Base-by-base conservation (phyloP, 2,113 vertebrate species). In the Erythrocercus mccallii region DNA sequence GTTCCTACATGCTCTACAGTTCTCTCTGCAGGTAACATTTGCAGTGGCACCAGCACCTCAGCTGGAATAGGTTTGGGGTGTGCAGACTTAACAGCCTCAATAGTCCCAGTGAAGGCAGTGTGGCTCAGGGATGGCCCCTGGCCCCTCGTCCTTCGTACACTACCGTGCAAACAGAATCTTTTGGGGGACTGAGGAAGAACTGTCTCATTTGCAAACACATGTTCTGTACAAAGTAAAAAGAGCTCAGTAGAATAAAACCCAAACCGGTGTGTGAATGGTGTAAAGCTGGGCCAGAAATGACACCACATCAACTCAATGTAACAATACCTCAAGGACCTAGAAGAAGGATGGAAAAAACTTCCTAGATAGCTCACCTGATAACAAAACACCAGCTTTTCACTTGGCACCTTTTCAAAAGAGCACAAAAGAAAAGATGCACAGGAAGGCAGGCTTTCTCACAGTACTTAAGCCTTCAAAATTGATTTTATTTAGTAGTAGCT, bases 71-170 rank as follows among this genome's bases (percentile, higher is more conserved):
- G 11, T 37, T 35, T 33, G 27, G 11, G 5, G 19, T 56, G 66
- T 51, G 16, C 38, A 56, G 45, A 22, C 17, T 65, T 40, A 69
- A 56, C 33, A 14, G 15, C 13, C 10, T 18, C 2, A 1, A 15
- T 11, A 56, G 17, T 10, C 8, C 65, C 50, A 51, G 40, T 0
- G 0, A 83, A 68, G 19, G 40, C 48, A 48, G 21, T 1, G 6
- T 6, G 14, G 64, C 68, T 61, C 84, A 65, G n/a, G 27, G 20
- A 81, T 5, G 5, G 10, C 4, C 16, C 23, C 51, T 23, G 10
- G 6, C 23, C 64, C 35, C 35, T 85, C 0, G 0, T 15, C 47
- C 35, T 82, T 71, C 9, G 0, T 22, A n/a, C 2, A 30, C 18
- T 21, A 30, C 18, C 11, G 40, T 17, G 23, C 33, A 66, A 73